Evolutionary conservation across 2,797 vertebrate species (phyloP).

Genomic region (Monodelphis domestica): DNA sequence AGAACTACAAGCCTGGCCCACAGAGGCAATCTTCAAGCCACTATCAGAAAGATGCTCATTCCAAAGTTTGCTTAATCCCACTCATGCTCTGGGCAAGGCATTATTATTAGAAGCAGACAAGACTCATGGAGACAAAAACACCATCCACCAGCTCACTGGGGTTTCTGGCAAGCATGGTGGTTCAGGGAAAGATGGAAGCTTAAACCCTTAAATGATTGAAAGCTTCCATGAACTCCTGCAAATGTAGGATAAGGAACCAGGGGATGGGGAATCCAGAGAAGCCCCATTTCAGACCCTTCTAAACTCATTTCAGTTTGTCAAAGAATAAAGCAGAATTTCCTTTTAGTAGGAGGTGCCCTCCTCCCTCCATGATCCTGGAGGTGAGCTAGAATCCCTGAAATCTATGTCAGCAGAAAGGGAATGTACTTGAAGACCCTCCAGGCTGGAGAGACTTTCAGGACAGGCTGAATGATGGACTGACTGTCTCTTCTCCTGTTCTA

Average conservation of each 20-base stretch:
- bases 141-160: conserved; percentile 59
- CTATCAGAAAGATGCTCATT: conserved; percentile 34
- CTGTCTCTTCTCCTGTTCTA: neutral
- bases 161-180: conserved; percentile 36
- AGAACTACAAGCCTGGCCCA: conserved; percentile 48
- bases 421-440: neutral
- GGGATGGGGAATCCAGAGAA: neutral
- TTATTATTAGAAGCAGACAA: conserved; percentile 63
- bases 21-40: conserved; percentile 34
- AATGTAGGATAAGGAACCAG: neutral
- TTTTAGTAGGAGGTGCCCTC: neutral
- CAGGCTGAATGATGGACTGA: neutral
- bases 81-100: conserved; percentile 9
- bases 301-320: conserved; percentile 50
- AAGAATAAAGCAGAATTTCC: neutral
- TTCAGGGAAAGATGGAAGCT: conserved; percentile 42
- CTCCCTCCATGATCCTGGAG: neutral
- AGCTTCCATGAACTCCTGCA: conserved; percentile 25
- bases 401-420: neutral
- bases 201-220: conserved; percentile 14
- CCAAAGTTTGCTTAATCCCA: conserved; percentile 54
- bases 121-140: conserved; percentile 42
- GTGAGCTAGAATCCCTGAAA: neutral
- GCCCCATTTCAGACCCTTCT: conserved; percentile 7
- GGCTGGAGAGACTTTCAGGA: neutral